These are phyloP conservation scores for Folsomia manolachei DNA, from an alignment of 2,888 invertebrate species.

Conservation along the genomic window DNA sequence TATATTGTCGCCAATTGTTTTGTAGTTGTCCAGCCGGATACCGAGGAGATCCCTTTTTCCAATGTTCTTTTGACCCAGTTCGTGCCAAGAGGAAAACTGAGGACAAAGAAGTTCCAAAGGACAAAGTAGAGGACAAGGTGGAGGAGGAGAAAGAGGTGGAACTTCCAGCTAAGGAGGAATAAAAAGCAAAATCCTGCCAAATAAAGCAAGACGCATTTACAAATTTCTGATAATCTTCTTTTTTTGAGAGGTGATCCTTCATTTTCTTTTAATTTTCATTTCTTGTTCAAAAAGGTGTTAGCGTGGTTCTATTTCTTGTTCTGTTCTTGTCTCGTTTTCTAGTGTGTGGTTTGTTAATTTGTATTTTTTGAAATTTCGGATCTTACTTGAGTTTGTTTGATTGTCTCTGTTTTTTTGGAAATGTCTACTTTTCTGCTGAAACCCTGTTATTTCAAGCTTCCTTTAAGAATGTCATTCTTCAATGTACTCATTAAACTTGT, in stretches of 20 bases:
- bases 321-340: background rate
- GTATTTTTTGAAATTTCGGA: too few relatives aligned
- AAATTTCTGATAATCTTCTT: background rate
- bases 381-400: too few relatives aligned
- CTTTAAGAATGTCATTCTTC: too few relatives aligned
- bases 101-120: conserved; percentile 10
- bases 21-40: conserved; percentile 46
- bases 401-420: too few relatives aligned
- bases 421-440: too few relatives aligned
- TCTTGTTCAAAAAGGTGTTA: background rate
- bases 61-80: conserved; percentile 47
- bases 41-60: conserved; percentile 49
- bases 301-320: background rate
- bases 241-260: background rate
- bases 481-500: too few relatives aligned
- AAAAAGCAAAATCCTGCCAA: too few relatives aligned
- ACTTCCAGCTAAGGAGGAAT: conserved; percentile 1
- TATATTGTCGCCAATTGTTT: too few relatives aligned
- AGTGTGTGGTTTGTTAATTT: too few relatives aligned
- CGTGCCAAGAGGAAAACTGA: conserved; percentile 45
- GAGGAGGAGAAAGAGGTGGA: conserved; percentile 31
- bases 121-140: conserved; percentile 12
- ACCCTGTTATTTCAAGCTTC: too few relatives aligned
- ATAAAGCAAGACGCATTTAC: too few relatives aligned
- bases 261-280: background rate